Conservation (phyloP, 2,888 invertebrate genomes). For the Phyllotreta cruciferae region DNA sequence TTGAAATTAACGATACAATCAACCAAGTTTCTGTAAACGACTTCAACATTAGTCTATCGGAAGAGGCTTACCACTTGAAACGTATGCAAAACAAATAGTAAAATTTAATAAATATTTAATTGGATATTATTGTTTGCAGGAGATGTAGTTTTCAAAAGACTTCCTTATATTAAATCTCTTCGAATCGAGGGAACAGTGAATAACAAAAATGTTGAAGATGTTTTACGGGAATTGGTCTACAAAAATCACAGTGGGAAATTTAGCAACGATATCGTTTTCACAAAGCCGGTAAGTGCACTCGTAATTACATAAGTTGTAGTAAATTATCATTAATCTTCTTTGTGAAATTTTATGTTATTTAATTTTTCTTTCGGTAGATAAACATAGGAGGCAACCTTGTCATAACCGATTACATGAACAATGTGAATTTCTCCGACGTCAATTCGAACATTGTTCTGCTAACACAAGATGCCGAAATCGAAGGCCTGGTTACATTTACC, state of each 20-base stretch:
- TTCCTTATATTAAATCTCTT: constrained; percentile 51
- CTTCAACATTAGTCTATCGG: constrained; percentile 36
- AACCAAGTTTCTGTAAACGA: constrained; percentile 49
- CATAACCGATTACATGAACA: constrained; percentile 49
- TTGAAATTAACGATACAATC: constrained; percentile 53
- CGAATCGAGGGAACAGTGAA: constrained; percentile 49
- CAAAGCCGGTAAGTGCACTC: constrained; percentile 46
- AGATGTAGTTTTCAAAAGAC: constrained; percentile 51
- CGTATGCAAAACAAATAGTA: constrained; percentile 41
- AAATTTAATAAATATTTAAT: constrained; percentile 19
- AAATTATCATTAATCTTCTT: constrained; percentile 26
- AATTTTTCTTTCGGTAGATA: constrained; percentile 55
- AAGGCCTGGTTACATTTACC: constrained; percentile 56
- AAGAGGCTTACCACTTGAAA: constrained; percentile 45
- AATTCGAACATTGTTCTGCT: constrained; percentile 58
- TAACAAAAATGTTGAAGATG: constrained; percentile 44
- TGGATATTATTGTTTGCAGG: constrained; percentile 45
- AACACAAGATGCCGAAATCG: constrained; percentile 53
- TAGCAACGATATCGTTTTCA: constrained; percentile 46
- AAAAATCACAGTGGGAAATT: constrained; percentile 45
- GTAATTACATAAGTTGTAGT: neutral
- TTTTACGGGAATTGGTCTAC: constrained; percentile 50
- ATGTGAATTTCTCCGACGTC: constrained; percentile 54
- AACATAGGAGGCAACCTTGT: constrained; percentile 50
- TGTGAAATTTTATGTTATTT: constrained; percentile 51